Conservation (phyloP, 2,113 vertebrate genomes). For the Sprattus sprattus region DNA sequence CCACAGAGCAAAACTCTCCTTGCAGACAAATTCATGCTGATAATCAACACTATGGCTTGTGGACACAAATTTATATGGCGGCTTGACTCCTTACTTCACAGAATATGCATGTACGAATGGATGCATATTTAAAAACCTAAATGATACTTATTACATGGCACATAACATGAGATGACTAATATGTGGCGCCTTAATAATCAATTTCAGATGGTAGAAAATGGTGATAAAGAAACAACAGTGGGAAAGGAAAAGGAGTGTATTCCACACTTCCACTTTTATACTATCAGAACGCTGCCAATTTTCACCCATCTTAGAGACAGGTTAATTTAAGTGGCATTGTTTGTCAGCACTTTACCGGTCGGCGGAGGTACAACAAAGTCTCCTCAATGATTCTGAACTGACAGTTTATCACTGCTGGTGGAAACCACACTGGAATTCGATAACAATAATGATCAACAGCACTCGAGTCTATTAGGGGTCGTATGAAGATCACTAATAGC, state of each 20-base stretch:
- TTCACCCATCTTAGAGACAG: not conserved
- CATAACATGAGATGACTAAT: not conserved
- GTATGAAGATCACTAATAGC: not conserved
- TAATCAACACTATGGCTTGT: not conserved
- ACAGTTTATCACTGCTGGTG: not conserved
- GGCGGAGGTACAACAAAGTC: not conserved
- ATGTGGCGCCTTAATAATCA: not conserved
- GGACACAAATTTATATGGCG: not conserved
- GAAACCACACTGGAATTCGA: not conserved
- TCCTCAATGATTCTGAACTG: not conserved
- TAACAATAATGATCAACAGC: not conserved
- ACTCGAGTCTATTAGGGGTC: not conserved
- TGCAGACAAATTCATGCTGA: not conserved
- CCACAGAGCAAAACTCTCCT: not conserved
- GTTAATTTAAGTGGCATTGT: not conserved
- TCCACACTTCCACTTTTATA: not conserved
- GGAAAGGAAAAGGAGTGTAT: not conserved
- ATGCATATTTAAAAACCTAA: not conserved
- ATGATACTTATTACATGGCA: not conserved
- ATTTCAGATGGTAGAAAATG: not conserved
- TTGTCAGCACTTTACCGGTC: not conserved
- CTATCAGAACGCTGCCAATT: not conserved
- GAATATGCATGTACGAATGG: not conserved
- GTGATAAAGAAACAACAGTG: not conserved
- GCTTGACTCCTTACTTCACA: no score